phyloP scores from a whole-genome alignment of 2,797 vertebrate species.

The Gambelia wislizenii region DNA sequence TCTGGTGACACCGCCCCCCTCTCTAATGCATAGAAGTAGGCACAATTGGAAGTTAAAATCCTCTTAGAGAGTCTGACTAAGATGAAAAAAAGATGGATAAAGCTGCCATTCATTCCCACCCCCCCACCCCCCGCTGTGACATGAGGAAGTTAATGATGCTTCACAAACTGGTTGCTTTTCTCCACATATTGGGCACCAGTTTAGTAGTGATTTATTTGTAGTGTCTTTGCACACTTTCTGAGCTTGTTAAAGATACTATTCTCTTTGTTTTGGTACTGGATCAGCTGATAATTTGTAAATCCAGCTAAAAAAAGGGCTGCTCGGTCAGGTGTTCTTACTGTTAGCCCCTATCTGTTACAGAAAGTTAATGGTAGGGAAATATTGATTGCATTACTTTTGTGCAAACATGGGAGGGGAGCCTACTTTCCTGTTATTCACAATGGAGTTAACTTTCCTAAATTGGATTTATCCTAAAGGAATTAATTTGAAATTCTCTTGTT shows the following conservation, averaged over 20 bases:
- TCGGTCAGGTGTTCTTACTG: not conserved
- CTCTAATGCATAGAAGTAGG: not conserved
- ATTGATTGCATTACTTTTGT: not conserved
- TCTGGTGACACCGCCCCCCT: not conserved
- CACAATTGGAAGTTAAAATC: not conserved
- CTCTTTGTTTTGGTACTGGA: not conserved
- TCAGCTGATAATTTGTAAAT: not conserved
- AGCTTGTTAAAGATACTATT: not conserved
- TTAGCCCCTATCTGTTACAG: not conserved
- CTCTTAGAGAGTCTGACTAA: not conserved
- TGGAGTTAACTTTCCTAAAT: not conserved
- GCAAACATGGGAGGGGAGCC: not conserved
- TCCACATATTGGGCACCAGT: not conserved
- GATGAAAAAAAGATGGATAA: not conserved
- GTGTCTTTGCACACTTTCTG: not conserved
- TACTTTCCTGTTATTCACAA: not conserved
- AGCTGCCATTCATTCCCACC: not conserved
- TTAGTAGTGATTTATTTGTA: not conserved
- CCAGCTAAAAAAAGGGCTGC: not conserved
- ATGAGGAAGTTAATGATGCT: not conserved
- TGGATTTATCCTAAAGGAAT: not conserved
- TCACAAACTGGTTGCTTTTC: not conserved
- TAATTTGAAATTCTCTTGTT: not conserved
- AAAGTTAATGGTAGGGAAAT: not conserved
- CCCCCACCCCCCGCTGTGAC: not conserved